These are phyloP conservation scores for Idaea dimidiata DNA, from an alignment of 2,888 invertebrate species.

Conservation along the genomic window DNA sequence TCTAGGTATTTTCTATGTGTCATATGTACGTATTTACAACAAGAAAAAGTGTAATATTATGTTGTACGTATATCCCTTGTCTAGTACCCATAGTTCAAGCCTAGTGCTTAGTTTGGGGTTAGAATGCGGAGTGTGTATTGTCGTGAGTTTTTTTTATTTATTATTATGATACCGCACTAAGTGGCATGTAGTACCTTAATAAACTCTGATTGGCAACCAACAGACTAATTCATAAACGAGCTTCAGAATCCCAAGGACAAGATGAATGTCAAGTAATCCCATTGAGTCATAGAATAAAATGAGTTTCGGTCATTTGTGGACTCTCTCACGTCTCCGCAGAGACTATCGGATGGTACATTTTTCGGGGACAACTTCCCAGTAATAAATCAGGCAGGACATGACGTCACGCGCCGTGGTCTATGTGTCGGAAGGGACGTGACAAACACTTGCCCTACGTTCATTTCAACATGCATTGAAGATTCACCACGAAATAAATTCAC, in stretches of 20 bases:
- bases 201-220: neutral
- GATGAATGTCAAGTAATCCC: conserved; percentile 50
- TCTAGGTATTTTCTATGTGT: too few relatives aligned
- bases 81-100: too few relatives aligned
- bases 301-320: conserved; percentile 59
- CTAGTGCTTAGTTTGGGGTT: too few relatives aligned
- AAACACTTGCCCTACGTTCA: conserved; percentile 41
- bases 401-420: conserved; percentile 62
- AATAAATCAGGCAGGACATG: conserved; percentile 72
- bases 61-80: too few relatives aligned
- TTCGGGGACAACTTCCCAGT: conserved; percentile 58
- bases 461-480: conserved; percentile 15
- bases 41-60: too few relatives aligned
- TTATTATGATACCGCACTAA: too few relatives aligned
- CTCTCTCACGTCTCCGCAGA: conserved; percentile 54
- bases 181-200: neutral
- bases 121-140: too few relatives aligned
- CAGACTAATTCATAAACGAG: neutral
- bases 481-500: too few relatives aligned
- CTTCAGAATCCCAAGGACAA: conserved; percentile 26
- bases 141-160: too few relatives aligned
- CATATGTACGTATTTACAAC: too few relatives aligned
- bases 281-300: conserved; percentile 57
- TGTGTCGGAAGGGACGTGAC: conserved; percentile 64
- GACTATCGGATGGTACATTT: conserved; percentile 66